phyloP scores from a whole-genome alignment of 2,888 invertebrate species.

The Sarcophaga rosellei region DNA sequence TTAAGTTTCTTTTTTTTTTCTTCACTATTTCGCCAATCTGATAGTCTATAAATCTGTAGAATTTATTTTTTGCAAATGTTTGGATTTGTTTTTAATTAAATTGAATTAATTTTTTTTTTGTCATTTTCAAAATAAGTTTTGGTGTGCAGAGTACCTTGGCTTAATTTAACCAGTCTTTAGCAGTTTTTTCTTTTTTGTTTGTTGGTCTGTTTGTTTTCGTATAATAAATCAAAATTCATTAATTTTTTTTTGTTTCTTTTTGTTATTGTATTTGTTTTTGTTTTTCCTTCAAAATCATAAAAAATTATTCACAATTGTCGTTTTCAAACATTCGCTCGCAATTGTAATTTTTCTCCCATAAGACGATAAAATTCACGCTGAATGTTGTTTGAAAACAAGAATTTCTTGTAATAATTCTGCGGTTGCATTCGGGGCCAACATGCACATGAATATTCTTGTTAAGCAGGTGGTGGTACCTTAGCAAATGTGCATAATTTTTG shows the following conservation, averaged over 20 bases:
- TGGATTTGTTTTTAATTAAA: constrained; percentile 40
- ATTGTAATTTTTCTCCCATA: constrained; percentile 46
- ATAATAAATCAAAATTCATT: constrained; percentile 63
- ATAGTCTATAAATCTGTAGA: not conserved
- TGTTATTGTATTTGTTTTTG: constrained; percentile 23
- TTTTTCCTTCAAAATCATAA: constrained; percentile 4
- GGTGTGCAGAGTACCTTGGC: constrained; percentile 62
- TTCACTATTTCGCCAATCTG: not conserved
- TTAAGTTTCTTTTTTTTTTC: not conserved
- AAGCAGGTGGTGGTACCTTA: not conserved
- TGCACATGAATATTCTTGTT: constrained; percentile 23
- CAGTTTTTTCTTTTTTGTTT: not conserved
- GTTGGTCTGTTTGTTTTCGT: constrained; percentile 15
- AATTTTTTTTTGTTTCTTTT: not conserved
- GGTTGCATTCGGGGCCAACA: constrained; percentile 45
- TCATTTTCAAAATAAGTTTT: not conserved
- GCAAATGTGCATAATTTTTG: not conserved
- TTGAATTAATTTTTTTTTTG: constrained; percentile 1
- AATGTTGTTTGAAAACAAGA: constrained; percentile 51
- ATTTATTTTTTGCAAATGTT: constrained; percentile 24
- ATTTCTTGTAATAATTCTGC: constrained; percentile 29
- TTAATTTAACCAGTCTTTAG: constrained; percentile 57
- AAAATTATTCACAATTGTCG: constrained; percentile 58
- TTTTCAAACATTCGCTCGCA: constrained; percentile 49
- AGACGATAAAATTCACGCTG: constrained; percentile 50